These are phyloP conservation scores for Noctua fimbriata DNA, from an alignment of 2,888 invertebrate species.

Conservation along the genomic window DNA sequence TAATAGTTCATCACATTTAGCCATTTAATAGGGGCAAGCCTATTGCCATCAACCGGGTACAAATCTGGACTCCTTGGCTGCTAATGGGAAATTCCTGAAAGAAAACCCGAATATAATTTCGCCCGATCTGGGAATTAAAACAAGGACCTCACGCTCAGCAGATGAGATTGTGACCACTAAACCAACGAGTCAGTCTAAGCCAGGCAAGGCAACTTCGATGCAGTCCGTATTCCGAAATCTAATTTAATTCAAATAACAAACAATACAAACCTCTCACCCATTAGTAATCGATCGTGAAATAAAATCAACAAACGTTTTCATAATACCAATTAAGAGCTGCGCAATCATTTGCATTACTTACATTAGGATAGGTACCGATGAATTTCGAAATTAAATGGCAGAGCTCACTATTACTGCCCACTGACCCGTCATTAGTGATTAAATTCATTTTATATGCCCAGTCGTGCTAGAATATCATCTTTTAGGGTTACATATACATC, in stretches of 20 bases:
- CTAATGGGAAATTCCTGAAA: not conserved
- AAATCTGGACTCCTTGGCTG: not conserved
- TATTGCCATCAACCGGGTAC: not conserved
- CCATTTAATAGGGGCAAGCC: not conserved
- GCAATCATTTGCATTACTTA: conserved; percentile 51
- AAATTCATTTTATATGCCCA: conserved; percentile 28
- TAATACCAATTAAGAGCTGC: conserved; percentile 48
- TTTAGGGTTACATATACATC: conserved; percentile 25
- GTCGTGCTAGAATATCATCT: conserved; percentile 24
- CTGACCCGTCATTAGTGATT: conserved; percentile 31
- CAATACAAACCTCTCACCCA: conserved; percentile 27
- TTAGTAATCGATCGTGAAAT: conserved; percentile 41
- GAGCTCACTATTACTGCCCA: conserved; percentile 29
- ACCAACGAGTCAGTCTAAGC: too few species aligned
- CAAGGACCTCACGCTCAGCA: not conserved
- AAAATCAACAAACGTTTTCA: conserved; percentile 31
- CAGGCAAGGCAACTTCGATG: not conserved
- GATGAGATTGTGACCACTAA: too few species aligned
- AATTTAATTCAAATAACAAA: conserved; percentile 13
- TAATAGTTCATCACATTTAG: not conserved
- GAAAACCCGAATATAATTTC: not conserved
- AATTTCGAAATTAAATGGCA: conserved; percentile 42
- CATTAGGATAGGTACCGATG: conserved; percentile 17
- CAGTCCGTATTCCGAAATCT: not conserved
- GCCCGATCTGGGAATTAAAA: not conserved